Percentiles rank a stretch among this genome's conserved stretches.
Evolutionary conservation across 2,113 vertebrate genomes (phyloP).

Genomic region (Maccullochella peelii): DNA sequence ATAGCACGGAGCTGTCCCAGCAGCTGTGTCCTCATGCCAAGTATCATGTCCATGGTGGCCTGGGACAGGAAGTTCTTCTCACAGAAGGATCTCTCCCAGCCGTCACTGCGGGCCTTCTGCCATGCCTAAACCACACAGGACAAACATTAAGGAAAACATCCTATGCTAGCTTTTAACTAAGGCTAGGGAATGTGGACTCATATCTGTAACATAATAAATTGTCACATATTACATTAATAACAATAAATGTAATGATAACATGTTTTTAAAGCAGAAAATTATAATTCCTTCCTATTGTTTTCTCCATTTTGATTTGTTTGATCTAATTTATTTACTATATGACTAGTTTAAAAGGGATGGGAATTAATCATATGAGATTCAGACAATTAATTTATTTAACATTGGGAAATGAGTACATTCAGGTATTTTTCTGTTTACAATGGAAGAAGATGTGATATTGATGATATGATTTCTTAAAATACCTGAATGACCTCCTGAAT

Average conservation of each 20-base stretch:
- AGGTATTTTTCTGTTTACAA: too few species aligned
- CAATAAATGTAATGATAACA: not conserved
- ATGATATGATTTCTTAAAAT: not conserved
- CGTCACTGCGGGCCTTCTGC: constrained; percentile 94
- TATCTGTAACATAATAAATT: not conserved
- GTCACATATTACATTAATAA: not conserved
- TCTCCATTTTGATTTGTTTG: too few species aligned
- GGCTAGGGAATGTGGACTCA: not conserved
- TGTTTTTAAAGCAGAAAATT: not conserved
- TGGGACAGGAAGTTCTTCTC: constrained; percentile 96
- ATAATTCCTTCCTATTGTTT: not conserved
- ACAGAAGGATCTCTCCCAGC: constrained; percentile 95
- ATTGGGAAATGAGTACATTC: too few species aligned
- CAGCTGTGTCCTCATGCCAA: constrained; percentile 94
- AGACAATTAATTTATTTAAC: not conserved
- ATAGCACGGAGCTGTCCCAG: constrained; percentile 95
- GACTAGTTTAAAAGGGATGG: not conserved
- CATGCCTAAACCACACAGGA: constrained; percentile 86
- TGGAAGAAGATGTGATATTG: not conserved
- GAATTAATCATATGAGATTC: not conserved
- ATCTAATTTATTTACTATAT: not conserved
- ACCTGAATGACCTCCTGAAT: not conserved
- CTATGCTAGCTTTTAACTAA: not conserved
- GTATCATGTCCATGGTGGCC: constrained; percentile 95
- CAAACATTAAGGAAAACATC: not conserved